A percentile compares a stretch with the other conserved stretches of the same genome.
Evolutionary conservation across 2,113 vertebrate species (phyloP).

Genomic region (Elanus axillaris): DNA sequence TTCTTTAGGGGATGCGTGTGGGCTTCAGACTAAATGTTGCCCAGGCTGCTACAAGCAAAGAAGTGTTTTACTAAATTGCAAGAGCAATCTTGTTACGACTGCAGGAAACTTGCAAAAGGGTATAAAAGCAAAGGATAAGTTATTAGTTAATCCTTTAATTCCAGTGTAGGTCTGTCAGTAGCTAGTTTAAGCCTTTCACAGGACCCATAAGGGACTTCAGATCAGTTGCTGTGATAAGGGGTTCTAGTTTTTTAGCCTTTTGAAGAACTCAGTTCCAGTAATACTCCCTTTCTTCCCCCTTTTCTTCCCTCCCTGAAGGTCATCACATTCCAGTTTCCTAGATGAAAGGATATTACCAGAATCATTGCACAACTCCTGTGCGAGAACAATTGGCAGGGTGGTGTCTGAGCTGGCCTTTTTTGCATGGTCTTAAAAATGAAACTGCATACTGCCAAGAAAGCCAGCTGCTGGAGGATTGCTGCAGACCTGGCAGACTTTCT

Average conservation of each 20-base stretch:
- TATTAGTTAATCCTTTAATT: constrained; percentile 11
- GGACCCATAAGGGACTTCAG: neutral
- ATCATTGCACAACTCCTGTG: constrained; percentile 25
- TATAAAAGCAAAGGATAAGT: neutral
- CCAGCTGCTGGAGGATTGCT: neutral
- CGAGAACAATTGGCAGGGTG: neutral
- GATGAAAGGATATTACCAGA: constrained; percentile 55
- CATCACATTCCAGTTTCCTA: constrained; percentile 38
- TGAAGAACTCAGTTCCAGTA: constrained; percentile 44
- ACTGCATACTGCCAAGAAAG: neutral
- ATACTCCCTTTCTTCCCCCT: neutral
- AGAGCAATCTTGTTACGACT: neutral
- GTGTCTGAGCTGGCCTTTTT: neutral
- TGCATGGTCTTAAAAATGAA: neutral
- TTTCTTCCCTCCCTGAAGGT: constrained; percentile 23
- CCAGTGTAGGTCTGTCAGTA: constrained; percentile 41
- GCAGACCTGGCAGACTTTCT: neutral
- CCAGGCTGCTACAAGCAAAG: neutral
- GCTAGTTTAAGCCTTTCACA: neutral
- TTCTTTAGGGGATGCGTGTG: neutral
- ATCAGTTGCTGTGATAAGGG: constrained; percentile 10
- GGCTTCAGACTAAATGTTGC: neutral
- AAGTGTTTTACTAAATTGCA: neutral
- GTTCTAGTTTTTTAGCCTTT: constrained; percentile 12
- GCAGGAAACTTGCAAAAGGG: neutral